Conservation (phyloP, 92 coral and sea anemone species). For the Parazoanthus darwini region DNA sequence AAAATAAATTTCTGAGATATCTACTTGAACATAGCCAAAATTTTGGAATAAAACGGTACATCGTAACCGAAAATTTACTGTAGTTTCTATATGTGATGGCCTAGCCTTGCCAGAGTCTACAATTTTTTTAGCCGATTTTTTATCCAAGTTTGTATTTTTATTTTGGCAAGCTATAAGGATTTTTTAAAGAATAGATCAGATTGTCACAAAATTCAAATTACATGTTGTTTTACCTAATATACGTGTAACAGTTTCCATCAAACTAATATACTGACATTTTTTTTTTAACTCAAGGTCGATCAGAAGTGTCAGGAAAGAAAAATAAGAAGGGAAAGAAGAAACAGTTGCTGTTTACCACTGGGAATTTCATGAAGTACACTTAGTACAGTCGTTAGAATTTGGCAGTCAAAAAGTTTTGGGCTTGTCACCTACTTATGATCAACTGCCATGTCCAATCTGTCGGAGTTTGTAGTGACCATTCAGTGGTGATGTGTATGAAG, state of each 20-base stretch:
- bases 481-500: background rate
- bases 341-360: constrained; percentile 89
- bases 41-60: no score
- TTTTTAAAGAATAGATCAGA: no score
- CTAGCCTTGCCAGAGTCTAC: no score
- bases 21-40: no score
- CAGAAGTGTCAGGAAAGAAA: constrained; percentile 54
- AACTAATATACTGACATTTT: background rate
- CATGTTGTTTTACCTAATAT: background rate
- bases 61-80: no score
- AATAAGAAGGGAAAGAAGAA: constrained; percentile 77
- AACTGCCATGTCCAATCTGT: background rate
- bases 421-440: background rate
- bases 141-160: no score
- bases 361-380: constrained; percentile 80
- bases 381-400: background rate
- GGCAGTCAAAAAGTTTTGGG: background rate
- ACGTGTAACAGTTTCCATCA: background rate
- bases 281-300: constrained; percentile 7
- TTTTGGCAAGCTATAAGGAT: no score
- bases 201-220: no score
- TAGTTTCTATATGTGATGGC: no score
- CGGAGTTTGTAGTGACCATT: background rate
- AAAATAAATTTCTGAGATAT: no score
- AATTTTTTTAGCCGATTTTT: no score